Conservation (phyloP, 2,113 vertebrate species). For the Silurus asotus region DNA sequence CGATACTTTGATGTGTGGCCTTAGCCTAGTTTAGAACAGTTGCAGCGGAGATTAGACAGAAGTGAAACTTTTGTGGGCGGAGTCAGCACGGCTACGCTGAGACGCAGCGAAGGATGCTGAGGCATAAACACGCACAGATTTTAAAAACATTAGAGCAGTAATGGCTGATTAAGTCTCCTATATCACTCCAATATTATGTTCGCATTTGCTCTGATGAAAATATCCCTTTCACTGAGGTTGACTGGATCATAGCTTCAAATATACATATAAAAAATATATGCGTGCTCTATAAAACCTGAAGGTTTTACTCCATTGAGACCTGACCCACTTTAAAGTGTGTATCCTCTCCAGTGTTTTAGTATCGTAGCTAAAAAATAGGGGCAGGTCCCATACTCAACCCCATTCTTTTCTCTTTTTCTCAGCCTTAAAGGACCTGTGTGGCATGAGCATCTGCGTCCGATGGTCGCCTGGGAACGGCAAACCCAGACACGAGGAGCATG, state of each 20-base stretch:
- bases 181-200: neutral
- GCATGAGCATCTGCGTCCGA: conserved; percentile 51
- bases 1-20: conserved; percentile 41
- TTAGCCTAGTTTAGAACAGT: conserved; percentile 34
- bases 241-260: neutral
- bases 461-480: conserved; percentile 59
- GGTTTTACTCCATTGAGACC: neutral
- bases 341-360: neutral
- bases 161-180: neutral
- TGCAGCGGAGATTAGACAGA: conserved; percentile 26
- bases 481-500: neutral
- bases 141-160: neutral
- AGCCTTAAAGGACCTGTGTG: conserved; percentile 67
- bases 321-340: conserved; percentile 18
- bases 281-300: neutral
- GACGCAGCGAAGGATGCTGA: neutral
- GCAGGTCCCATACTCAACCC: neutral
- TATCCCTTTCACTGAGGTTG: neutral
- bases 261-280: too few relatives aligned
- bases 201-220: neutral
- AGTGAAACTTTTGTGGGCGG: conserved; percentile 9
- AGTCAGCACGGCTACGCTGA: neutral
- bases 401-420: neutral
- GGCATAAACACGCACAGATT: neutral
- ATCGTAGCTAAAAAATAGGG: neutral